phyloP scores from a whole-genome alignment of 2,113 vertebrate species.

The Condylura cristata region DNA sequence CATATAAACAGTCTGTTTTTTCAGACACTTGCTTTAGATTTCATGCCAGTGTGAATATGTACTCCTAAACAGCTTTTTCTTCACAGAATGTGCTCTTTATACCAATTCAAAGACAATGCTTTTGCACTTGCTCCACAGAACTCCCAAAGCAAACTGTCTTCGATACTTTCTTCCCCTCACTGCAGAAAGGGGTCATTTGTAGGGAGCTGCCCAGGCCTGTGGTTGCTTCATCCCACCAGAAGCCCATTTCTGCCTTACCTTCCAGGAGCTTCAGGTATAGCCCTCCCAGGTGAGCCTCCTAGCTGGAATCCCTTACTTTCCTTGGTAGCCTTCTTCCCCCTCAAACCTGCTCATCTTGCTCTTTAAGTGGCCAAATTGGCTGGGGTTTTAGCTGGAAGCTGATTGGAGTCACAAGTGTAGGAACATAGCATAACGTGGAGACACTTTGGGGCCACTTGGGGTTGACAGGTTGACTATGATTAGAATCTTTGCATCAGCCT shows the following conservation, averaged over 20 bases:
- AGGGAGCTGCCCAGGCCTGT: neutral
- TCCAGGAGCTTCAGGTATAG: neutral
- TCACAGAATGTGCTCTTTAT: neutral
- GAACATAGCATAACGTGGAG: neutral
- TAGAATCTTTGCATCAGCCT: neutral
- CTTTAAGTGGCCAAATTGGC: neutral
- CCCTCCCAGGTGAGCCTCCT: neutral
- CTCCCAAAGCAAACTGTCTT: neutral
- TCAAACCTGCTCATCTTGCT: neutral
- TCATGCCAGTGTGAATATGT: neutral
- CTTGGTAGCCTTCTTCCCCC: neutral
- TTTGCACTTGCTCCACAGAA: neutral
- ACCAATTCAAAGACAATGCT: neutral
- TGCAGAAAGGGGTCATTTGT: neutral
- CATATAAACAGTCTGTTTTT: neutral
- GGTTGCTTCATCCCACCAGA: neutral
- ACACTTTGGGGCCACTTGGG: neutral
- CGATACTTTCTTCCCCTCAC: neutral
- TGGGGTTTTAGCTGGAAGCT: neutral
- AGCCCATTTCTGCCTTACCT: neutral
- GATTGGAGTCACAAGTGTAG: neutral
- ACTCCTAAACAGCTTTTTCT: neutral
- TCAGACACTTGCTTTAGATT: neutral
- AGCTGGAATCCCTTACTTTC: neutral
- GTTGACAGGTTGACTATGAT: neutral